Conservation (phyloP, 2,888 invertebrate genomes). For the Leptopilina drosophilae region DNA sequence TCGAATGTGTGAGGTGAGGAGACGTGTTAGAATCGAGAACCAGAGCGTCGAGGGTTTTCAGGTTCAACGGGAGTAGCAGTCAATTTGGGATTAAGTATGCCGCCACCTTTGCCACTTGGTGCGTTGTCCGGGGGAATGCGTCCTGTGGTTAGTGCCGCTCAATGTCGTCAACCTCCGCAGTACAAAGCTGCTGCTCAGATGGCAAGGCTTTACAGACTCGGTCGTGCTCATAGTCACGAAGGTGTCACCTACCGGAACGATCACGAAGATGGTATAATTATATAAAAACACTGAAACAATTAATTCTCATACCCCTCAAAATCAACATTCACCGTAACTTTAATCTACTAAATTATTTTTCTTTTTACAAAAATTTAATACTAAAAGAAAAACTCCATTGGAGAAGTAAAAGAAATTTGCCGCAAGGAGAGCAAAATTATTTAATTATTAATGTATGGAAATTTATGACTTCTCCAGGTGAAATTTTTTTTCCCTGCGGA, state of each 20-base stretch:
- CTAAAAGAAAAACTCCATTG: too few relatives aligned
- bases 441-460: too few relatives aligned
- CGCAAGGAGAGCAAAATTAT: too few relatives aligned
- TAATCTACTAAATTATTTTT: too few relatives aligned
- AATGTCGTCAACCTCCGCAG: slow-evolving; percentile 85
- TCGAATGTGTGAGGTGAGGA: background rate
- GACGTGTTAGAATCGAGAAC: slow-evolving; percentile 62
- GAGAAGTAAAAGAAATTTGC: too few relatives aligned
- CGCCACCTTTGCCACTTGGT: slow-evolving; percentile 65
- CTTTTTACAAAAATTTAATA: too few relatives aligned
- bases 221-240: slow-evolving; percentile 91
- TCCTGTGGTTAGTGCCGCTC: slow-evolving; percentile 63
- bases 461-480: too few relatives aligned
- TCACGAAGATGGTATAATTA: slow-evolving; percentile 80
- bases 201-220: slow-evolving; percentile 88
- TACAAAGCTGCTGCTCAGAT: slow-evolving; percentile 92
- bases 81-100: slow-evolving; percentile 67
- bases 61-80: slow-evolving; percentile 69
- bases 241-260: slow-evolving; percentile 88
- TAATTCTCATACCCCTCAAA: background rate
- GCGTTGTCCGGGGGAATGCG: slow-evolving; percentile 61
- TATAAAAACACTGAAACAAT: slow-evolving; percentile 22
- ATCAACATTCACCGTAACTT: too few relatives aligned
- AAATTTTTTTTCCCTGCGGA: too few relatives aligned
- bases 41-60: slow-evolving; percentile 75